Percentiles rank a stretch among this genome's conserved stretches.
phyloP scores from a whole-genome alignment of 2,888 invertebrate species.

The Octonoba sinensis region DNA sequence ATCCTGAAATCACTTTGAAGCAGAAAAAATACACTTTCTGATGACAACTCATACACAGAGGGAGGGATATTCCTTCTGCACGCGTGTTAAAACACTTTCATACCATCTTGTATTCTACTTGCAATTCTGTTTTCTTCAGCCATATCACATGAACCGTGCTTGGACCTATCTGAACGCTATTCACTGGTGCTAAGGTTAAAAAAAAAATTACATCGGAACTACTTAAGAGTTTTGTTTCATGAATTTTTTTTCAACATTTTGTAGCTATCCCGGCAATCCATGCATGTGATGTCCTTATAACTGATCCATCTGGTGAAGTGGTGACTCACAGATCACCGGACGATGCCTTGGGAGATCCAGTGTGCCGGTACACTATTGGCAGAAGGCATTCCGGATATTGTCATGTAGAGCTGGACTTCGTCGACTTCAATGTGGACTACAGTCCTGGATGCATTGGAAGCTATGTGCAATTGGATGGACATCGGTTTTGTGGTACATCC shows the following conservation, averaged over 20 bases:
- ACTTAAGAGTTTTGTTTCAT: no score
- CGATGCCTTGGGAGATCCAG: slow-evolving; percentile 46
- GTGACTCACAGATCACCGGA: slow-evolving; percentile 51
- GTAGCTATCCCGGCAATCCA: slow-evolving; percentile 57
- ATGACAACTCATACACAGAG: no score
- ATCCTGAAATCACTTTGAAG: no score
- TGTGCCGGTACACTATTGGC: slow-evolving; percentile 65
- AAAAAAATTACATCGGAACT: no score
- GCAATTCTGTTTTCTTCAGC: no score
- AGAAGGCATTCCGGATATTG: slow-evolving; percentile 64
- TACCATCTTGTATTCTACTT: no score
- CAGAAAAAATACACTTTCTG: no score
- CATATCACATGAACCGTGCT: no score
- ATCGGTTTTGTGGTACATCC: slow-evolving; percentile 66
- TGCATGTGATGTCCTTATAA: slow-evolving; percentile 61
- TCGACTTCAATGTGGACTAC: slow-evolving; percentile 66
- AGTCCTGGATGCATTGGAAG: slow-evolving; percentile 66
- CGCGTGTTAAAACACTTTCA: no score
- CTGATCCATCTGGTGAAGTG: slow-evolving; percentile 50
- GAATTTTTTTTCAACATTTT: neutral
- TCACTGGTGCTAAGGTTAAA: no score
- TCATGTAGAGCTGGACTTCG: slow-evolving; percentile 66
- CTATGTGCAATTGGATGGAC: slow-evolving; percentile 66
- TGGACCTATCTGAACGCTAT: no score
- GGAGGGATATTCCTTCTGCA: no score